Evolutionary conservation across 2,797 vertebrate species (phyloP), one percentile per base, ranked within the genome.

Genomic region (Buceros bicornis): DNA sequence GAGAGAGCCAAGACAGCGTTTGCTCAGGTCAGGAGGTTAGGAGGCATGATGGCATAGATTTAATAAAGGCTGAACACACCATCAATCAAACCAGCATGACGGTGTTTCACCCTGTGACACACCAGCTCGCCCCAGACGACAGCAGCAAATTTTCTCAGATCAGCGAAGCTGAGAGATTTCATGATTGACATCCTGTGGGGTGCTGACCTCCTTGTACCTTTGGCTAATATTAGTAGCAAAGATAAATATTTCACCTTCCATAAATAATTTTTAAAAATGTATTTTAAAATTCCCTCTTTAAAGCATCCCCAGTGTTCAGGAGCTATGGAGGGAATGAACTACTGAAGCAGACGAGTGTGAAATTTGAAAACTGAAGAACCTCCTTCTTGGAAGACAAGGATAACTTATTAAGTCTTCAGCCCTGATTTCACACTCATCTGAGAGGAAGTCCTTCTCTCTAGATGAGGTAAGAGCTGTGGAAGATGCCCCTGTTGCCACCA

Each of bases 11-110:
- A 65, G 21, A 21, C 0, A 10, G 31, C 10, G 31, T 57, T 85
- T 65, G 26, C 35, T 64, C 29, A 26, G 40, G 33, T 43, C 24
- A 40, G 25, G 48, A 73, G 17, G 9, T 60, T 60, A 47, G 57
- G 35, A 78, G 47, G 29, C 19, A 18, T 0, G 1, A 56, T 0
- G 6, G 2, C 33, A 60, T 1, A 33, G 47, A 33, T 71, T 53
- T 73, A 51, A 58, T 43, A 40, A 64, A 56, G 47, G 53, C 43
- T 87, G 43, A 61, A 48, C 8, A 42, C 0, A 5, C 7, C 54
- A 72, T 31, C 25, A 26, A 33, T 35, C 25, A 57, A 53, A 47
- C 28, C 62, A 56, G 35, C 1, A 1, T 8, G 69, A 17, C 0
- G 2, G 10, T 47, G 53, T 78, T 70, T 83, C 20, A 21, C 15